Conservation (phyloP, 2,113 vertebrate genomes). For the Sorex araneus region DNA sequence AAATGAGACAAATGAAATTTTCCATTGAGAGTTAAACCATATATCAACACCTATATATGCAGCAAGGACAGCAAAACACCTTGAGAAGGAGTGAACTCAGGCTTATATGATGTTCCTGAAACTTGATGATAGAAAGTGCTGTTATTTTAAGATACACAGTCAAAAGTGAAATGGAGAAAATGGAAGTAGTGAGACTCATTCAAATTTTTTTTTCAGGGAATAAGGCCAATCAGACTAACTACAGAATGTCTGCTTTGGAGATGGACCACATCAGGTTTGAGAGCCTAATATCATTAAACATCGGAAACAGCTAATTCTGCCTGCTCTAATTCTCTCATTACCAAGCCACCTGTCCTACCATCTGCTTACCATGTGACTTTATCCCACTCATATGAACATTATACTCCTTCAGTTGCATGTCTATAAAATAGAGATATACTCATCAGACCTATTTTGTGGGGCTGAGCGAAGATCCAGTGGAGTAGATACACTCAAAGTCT, state of each 20-base stretch:
- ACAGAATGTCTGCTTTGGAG: background rate
- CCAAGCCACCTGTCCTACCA: background rate
- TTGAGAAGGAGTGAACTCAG: background rate
- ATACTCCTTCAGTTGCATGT: background rate
- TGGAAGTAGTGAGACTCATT: background rate
- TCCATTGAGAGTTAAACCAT: constrained; percentile 33
- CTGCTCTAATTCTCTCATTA: background rate
- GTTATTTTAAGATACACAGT: background rate
- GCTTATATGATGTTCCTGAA: background rate
- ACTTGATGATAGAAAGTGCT: background rate
- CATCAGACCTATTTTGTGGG: background rate
- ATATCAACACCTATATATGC: constrained; percentile 5
- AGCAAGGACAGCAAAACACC: constrained; percentile 19
- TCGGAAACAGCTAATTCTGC: background rate
- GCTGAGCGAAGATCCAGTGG: background rate
- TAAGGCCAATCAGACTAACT: background rate
- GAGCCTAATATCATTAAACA: background rate
- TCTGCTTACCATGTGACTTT: background rate
- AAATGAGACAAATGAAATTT: constrained; percentile 46
- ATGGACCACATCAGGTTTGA: too few species aligned
- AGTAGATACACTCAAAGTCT: background rate
- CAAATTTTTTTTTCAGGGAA: background rate
- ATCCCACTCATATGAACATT: background rate
- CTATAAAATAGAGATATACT: background rate
- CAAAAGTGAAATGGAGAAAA: background rate